Base-by-base conservation (phyloP, 2,797 vertebrate species). In the Melanotaenia nigrans region DNA sequence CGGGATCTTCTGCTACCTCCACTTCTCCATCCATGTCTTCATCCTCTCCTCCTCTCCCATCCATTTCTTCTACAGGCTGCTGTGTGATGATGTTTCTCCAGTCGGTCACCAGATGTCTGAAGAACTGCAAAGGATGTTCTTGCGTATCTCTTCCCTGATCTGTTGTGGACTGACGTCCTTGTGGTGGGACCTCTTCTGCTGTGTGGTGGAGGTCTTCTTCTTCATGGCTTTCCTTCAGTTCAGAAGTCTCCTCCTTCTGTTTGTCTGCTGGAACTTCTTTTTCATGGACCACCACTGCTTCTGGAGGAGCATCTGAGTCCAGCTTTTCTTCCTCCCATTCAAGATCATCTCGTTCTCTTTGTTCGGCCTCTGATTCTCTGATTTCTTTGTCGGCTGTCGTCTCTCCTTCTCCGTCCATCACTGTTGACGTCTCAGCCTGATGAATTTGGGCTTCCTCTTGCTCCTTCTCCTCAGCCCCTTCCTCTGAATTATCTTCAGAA, bases 1-100 rank as follows among this genome's bases (percentile, higher is more conserved):
- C 85, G 6, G 91, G 90, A 56, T 91, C 90, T 57, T 86, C 81
- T 3, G 18, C 77, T 61, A 82, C 65, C 28, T 86, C 86, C 28
- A 64, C 9, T 5, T 60, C 75, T 63, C 18, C 82, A 3, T 81
- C 71, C 22, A 11, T 12, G n/a, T 4, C 40, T 33, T 30, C 62
- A 54, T 65, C 65, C 10, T 61, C 40, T 54, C 22, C 49, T 53
- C 2, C 42, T 28, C 32, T 68, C 57, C 30, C 73, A 5, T 32
- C 62, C 16, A 67, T 40, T 0, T 71, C 25, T 3, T 78, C 58
- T 49, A 32, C 16, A 16, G 25, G 45, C 8, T 66, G 61, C 18
- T 74, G 33, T 40, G 4, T 32, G 35, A 60, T 1, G 16, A 22
- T 61, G 7, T 67, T 71, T 25, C 32, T 28, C 30, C 36, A 70